Conservation (phyloP, 1,140 invertebrate species). For the Littorina saxatilis region DNA sequence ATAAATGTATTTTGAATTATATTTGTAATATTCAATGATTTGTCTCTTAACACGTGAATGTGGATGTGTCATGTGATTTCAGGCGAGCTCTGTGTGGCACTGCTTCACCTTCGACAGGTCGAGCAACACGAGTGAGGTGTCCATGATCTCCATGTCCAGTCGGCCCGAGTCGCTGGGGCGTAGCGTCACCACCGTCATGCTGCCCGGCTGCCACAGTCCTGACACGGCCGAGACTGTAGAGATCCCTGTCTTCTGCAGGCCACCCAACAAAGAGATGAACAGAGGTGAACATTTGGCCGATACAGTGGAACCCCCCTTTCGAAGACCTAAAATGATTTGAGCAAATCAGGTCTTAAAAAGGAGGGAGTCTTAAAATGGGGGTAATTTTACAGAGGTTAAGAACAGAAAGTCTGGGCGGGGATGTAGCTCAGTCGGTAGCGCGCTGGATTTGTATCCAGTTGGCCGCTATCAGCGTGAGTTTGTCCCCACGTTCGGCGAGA, state of each 20-base stretch:
- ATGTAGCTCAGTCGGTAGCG: too few species aligned
- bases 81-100: constrained; percentile 56
- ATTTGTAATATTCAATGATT: too few species aligned
- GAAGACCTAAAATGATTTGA: too few species aligned
- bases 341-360: too few species aligned
- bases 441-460: too few species aligned
- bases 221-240: constrained; percentile 32
- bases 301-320: neutral
- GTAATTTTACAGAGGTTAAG: too few species aligned
- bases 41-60: too few species aligned
- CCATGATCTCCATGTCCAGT: constrained; percentile 52
- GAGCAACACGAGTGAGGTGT: constrained; percentile 42
- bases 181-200: constrained; percentile 45
- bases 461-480: too few species aligned
- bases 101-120: constrained; percentile 59
- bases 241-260: constrained; percentile 53
- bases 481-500: too few species aligned
- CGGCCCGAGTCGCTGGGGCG: constrained; percentile 50
- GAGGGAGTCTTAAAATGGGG: too few species aligned
- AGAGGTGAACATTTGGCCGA: constrained; percentile 40
- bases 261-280: constrained; percentile 47
- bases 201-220: constrained; percentile 42
- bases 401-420: too few species aligned
- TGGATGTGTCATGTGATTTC: constrained; percentile 19
- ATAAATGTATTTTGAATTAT: too few species aligned